Percentiles rank a stretch among this genome's conserved stretches.
Evolutionary conservation across 2,888 invertebrate genomes (phyloP).

Genomic region (Eupsilia transversa): DNA sequence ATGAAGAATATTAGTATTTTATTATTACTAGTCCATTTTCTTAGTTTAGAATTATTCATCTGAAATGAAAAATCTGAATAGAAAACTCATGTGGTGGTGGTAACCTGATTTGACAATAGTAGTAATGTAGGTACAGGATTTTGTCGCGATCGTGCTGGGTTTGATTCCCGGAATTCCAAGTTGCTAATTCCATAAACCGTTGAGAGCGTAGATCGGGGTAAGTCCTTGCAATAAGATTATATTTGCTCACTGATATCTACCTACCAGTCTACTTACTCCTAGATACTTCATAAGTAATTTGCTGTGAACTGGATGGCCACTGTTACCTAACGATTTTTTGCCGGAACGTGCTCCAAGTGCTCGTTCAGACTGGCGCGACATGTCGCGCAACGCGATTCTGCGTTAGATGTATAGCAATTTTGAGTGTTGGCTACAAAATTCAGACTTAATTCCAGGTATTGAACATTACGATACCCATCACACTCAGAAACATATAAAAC

Average conservation of each 20-base stretch:
- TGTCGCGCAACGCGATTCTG: too few relatives aligned
- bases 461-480: too few relatives aligned
- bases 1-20: slow-evolving; percentile 82
- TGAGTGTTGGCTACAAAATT: too few relatives aligned
- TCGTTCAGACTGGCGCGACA: too few relatives aligned
- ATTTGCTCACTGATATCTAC: background rate
- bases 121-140: background rate
- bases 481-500: too few relatives aligned
- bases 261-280: background rate
- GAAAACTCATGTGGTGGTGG: background rate
- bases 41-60: slow-evolving; percentile 54
- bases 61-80: too few relatives aligned
- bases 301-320: background rate
- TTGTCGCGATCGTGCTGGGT: background rate
- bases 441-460: too few relatives aligned
- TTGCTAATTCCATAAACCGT: background rate
- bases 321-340: background rate
- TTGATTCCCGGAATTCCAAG: background rate
- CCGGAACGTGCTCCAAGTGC: background rate
- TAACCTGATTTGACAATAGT: background rate
- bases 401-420: too few relatives aligned
- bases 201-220: background rate
- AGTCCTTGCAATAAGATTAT: background rate
- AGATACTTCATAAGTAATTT: background rate
- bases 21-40: slow-evolving; percentile 69